Evolutionary conservation across 2,797 vertebrate genomes (phyloP).

Genomic region (Coranthus polyacanthus): DNA sequence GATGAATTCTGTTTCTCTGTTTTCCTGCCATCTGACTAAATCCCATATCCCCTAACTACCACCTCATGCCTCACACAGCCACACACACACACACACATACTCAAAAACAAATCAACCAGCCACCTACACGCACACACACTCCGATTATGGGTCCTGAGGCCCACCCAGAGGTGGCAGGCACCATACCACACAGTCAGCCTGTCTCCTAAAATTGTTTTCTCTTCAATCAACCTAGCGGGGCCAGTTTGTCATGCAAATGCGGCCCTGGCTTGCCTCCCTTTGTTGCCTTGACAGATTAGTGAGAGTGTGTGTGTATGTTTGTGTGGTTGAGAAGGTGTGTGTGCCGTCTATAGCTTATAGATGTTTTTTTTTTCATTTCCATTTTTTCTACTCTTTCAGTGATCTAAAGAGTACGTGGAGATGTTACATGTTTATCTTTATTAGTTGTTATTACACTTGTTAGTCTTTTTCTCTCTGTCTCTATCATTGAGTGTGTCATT

Average conservation of each 20-base stretch:
- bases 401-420: constrained; percentile 31
- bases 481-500: too few species aligned
- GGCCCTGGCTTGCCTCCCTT: constrained; percentile 74
- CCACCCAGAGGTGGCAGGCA: constrained; percentile 74
- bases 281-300: constrained; percentile 78
- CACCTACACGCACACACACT: constrained; percentile 46
- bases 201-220: constrained; percentile 80
- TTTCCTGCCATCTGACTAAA: constrained; percentile 56
- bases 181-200: constrained; percentile 74
- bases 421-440: constrained; percentile 22
- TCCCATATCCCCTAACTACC: constrained; percentile 61
- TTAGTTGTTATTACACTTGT: constrained; percentile 12
- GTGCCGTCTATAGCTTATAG: constrained; percentile 29
- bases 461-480: too few species aligned
- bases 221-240: constrained; percentile 75
- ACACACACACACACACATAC: constrained; percentile 17
- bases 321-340: constrained; percentile 51
- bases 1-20: constrained; percentile 59
- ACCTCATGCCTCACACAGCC: constrained; percentile 46
- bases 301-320: constrained; percentile 34
- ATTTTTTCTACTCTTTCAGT: constrained; percentile 28
- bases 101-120: constrained; percentile 58
- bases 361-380: constrained; percentile 61
- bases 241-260: constrained; percentile 81
- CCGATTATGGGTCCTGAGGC: constrained; percentile 64